Base-by-base conservation (phyloP, 2,888 invertebrate species). In the Blastobasis lacticolella region DNA sequence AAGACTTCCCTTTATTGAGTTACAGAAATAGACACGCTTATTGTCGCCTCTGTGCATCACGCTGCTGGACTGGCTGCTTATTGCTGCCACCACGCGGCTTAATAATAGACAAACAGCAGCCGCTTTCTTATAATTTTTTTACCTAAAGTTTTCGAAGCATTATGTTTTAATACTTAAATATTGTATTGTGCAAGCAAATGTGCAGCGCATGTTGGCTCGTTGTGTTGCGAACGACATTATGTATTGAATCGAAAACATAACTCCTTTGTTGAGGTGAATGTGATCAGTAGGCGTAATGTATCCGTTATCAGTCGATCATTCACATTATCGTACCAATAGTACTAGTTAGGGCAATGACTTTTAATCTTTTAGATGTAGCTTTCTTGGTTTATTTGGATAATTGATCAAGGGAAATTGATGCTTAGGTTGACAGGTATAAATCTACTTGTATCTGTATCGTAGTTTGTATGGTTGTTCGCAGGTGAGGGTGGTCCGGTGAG, bases 1-100 rank as follows among this genome's bases (percentile, higher is more conserved):
- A 85, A 87, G 78, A 81, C 82, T 86, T 84, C 85, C 87, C 77
- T 82, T 84, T 80, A 81, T 81, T 78, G 69, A 73, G 73, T 71
- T 75, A 78, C 81, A 74, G 66, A 75, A 75, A 77, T 77, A 76
- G 74, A 74, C 64, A 55, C 67, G 60, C 64, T 72, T 61, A 67
- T 71, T 71, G 71, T 74, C 67, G 62, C 66, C 48, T 23, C 23
- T 23, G 42, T 54, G 54, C 51, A 54, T 49, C 46, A 54, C 45
- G 23, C 23, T 23, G 23, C 23, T 23, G 23, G 23, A 23, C 23
- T 23, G 23, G 43, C 50, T 41, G n/a, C 41, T 41, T 41, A 41
- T 41, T 41, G 41, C 7, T 41, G 7, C 23, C 23, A 23, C 23
- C 23, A 23, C 23, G 23, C 23, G 23, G 23, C 23, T 23, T 23